Evolutionary conservation across 2,888 invertebrate species (phyloP), one percentile per base, ranked within the genome.

Genomic region (Ichneumon xanthorius): DNA sequence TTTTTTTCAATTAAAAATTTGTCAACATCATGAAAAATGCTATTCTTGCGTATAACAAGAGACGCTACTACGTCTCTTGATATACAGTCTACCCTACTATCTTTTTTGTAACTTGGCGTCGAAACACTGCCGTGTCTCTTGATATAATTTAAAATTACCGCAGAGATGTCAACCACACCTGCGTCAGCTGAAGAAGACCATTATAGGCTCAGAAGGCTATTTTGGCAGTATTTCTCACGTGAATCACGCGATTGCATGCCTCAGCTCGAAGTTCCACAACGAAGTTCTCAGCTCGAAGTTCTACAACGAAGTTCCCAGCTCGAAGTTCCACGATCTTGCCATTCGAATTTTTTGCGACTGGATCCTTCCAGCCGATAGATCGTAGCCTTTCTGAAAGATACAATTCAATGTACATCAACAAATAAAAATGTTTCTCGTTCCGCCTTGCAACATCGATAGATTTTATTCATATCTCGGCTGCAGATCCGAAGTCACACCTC

Each of bases 401-500:
- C 1, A 26, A 58, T 58, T 26, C 22, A 26, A 26, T 22, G 26
- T 26, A 9, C 22, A 58, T 58, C 1, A 26, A 26, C 58, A 26
- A 11, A 58, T 26, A 63, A 63, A 63, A 63, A 63, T 33, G 37
- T 63, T n/a, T n/a, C 33, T 37, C 63, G 63, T 33, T 63, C 19
- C 7, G 26, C 33, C n/a, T 6, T n/a, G 33, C 6, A 26, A 11
- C 30, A 33, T 53, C 16, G 33, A 71, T 55, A 19, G 19, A 53
- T 0, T 22, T 33, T 55, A 80, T 68, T 70, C 68, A 55, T 84
- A 70, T 70, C 63, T 71, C 61, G 72, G 45, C 33, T 33, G 37
- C 65, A 30, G 63, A 75, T 50, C 61, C 73, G n/a, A 85, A 85
- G 79, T 85, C 82, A 85, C 85, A 82, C 82, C 79, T 82, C 79